Evolutionary conservation across 2,797 vertebrate genomes (phyloP).

Genomic region (Ctenochaetus hawaiiensis): DNA sequence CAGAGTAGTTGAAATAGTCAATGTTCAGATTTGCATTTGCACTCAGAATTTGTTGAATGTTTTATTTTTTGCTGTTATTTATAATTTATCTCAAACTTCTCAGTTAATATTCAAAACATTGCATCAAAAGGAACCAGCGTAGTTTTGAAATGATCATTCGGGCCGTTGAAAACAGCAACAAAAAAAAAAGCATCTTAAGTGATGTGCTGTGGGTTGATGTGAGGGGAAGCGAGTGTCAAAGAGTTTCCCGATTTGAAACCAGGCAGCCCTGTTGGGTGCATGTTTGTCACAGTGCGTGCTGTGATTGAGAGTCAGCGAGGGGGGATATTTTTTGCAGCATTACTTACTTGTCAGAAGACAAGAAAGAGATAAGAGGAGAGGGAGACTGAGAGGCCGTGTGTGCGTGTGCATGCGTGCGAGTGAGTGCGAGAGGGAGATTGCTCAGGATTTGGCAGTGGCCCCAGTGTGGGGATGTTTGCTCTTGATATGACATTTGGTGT

Average conservation of each 20-base stretch:
- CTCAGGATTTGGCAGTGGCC: slow-evolving; percentile 68
- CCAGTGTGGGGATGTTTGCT: slow-evolving; percentile 71
- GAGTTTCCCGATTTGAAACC: slow-evolving; percentile 24
- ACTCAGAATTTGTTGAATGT: background rate
- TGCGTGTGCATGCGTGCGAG: background rate
- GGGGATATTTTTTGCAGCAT: slow-evolving; percentile 37
- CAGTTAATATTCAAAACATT: background rate
- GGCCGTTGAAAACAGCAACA: background rate
- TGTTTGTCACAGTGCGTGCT: slow-evolving; percentile 38
- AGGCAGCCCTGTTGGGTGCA: slow-evolving; percentile 23
- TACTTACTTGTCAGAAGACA: slow-evolving; percentile 36
- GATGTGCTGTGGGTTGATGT: background rate
- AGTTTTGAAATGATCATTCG: background rate
- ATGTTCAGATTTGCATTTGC: background rate
- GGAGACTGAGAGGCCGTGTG: background rate
- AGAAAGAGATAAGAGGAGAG: slow-evolving; percentile 22
- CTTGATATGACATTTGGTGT: slow-evolving; percentile 78
- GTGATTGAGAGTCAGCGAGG: slow-evolving; percentile 16
- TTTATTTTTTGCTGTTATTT: background rate
- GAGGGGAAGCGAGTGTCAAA: background rate
- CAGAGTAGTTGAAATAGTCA: background rate
- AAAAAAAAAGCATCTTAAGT: background rate
- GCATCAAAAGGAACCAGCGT: background rate
- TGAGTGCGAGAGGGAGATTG: slow-evolving; percentile 42
- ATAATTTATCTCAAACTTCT: background rate